Base-by-base conservation (phyloP, 2,797 vertebrate species). In the Aplochiton taeniatus region DNA sequence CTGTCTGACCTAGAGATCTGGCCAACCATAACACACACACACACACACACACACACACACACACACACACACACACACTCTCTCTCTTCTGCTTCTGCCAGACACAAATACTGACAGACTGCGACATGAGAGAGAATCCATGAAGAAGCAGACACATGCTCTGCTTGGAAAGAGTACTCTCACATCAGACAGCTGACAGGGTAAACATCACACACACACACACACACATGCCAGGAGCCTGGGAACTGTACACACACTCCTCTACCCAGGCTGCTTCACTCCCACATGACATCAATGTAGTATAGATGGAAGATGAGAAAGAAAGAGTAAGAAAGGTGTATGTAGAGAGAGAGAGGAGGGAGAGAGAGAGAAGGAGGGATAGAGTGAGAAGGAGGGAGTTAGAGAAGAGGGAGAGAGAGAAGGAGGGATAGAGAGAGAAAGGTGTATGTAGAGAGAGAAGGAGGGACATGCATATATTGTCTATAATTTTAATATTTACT, bases 1-100 rank as follows among this genome's bases (percentile, higher is more conserved):
- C 84, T 85, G 85, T 81, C 80, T 85, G 78, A 83, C 63, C 11
- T 60, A 79, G 74, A 82, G 73, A 66, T 55, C 58, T 69, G 45
- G 77, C 86, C 85, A 86, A 84, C 50, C 72, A 81, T 49, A 87
- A 50, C 48, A 60, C 58, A 60, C 41, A 18, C 56, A 43, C 41
- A 44, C 55, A 60, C 45, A 46, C 58, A 31, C 17, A 49, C 17
- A 48, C 45, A 60, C 18, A 48, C 45, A 60, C 58, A 60, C 58
- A 61, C 61, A 63, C 50, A 52, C 49, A 63, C 31, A 44, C 49
- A 63, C 41, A 17, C 48, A 45, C 56, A 58, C 16, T n/a, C 51
- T 17, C 51, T 17, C 51, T 17, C 31, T 31, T 3, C 31, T 31
- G 31, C 6, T 31, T 31, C 31, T 31, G 31, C 31, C 17, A 20